Base-by-base conservation (phyloP, 2,797 vertebrate species). In the Discoglossus pictus region DNA sequence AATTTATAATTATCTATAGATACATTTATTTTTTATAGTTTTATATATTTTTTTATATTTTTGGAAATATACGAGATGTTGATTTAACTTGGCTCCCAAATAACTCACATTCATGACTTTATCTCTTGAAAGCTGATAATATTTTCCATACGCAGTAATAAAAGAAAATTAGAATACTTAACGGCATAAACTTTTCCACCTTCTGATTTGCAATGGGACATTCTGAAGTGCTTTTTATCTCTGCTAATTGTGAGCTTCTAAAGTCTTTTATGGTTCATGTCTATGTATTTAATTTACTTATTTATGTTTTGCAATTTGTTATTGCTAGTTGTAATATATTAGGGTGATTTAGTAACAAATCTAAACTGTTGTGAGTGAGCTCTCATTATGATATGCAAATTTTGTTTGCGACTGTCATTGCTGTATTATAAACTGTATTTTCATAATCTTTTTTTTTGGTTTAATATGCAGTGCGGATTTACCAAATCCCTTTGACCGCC, bases 301-400 rank as follows among this genome's bases (percentile, higher is more conserved):
- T 64, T 27, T 64, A 42, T 53, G 34, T 48, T 25, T 38, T 21
- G 4, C 27, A 31, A 31, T 31, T 31, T 31, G 27, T 31, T 31
- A 31, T 31, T 31, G 34, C 34, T 5, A 35, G 52, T 23, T 64
- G 61, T 53, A 64, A 43, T 43, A 53, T 52, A 64, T 63, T 63
- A 51, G 50, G 61, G 48, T 64, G 47, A 20, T 38, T 54, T 43
- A 48, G 47, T 48, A 54, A 25, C 51, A 38, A 40, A 38, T 38
- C 40, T 53, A 53, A 48, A 64, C 52, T 53, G 61, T 56, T 66
- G 52, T 56, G 27, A 25, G 31, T 38, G 53, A 51, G 46, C 39
- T 18, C 65, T 68, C 65, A 68, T 68, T 68, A 68, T 46, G 55
- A 58, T 68, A 68, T 68, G 65, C 36, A 68, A 68, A 68, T 68